Conservation (phyloP, 2,113 vertebrate genomes). For the Neopipo cinnamomea region DNA sequence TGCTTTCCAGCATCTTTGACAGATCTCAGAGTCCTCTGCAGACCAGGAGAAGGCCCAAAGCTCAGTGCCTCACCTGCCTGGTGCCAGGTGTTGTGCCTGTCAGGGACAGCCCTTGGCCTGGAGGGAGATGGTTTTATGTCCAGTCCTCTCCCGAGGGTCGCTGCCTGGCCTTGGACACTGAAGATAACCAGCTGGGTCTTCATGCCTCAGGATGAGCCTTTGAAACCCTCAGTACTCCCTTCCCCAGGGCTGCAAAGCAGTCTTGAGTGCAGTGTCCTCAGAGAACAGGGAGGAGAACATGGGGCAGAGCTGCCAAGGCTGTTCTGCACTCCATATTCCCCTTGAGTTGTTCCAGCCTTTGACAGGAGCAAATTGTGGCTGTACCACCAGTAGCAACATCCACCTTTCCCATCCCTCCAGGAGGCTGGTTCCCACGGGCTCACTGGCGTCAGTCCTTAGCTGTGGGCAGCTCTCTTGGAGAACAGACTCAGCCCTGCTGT, state of each 20-base stretch:
- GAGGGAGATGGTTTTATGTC: neutral
- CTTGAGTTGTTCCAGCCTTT: neutral
- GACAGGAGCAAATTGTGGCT: fast-evolving
- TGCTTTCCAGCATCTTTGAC: neutral
- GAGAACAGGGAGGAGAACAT: neutral
- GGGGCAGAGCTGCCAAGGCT: neutral
- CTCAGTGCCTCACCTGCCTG: neutral
- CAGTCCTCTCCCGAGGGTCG: neutral
- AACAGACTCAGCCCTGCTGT: neutral
- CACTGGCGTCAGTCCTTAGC: neutral
- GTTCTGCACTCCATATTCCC: neutral
- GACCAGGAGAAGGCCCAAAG: neutral
- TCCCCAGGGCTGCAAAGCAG: neutral
- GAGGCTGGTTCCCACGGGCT: neutral
- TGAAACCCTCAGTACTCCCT: neutral
- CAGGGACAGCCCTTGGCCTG: neutral
- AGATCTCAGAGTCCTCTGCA: neutral
- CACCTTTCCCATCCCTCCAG: neutral
- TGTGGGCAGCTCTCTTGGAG: neutral
- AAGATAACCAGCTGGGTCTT: neutral
- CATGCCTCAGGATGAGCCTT: neutral
- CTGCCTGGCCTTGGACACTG: neutral
- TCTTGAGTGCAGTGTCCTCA: fast-evolving
- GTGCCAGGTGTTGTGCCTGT: neutral
- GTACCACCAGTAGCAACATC: neutral